Evolutionary conservation across 1,140 invertebrate genomes (phyloP).

Genomic region (Drosophila nannoptera): DNA sequence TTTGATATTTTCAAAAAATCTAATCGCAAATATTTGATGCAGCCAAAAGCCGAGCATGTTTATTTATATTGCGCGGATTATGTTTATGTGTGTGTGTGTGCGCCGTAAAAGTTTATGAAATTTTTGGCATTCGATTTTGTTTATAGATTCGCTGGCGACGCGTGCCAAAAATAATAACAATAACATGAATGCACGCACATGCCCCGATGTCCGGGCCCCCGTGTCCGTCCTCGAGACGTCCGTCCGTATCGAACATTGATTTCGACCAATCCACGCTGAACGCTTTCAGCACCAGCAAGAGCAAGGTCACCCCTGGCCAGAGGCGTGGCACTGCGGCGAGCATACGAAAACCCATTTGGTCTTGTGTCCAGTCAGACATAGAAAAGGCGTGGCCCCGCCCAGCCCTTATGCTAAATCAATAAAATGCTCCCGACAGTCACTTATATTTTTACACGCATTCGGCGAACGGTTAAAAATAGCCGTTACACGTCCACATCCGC

Average conservation of each 20-base stretch:
- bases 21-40: not conserved
- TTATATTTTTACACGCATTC: slow-evolving; percentile 63
- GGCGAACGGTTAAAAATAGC: slow-evolving; percentile 57
- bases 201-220: not conserved
- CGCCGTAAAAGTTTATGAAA: slow-evolving; percentile 68
- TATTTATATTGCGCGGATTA: slow-evolving; percentile 58
- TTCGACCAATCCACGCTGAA: slow-evolving; percentile 44
- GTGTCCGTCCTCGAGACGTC: slow-evolving; percentile 6
- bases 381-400: slow-evolving; percentile 31
- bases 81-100: slow-evolving; percentile 51
- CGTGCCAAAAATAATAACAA: slow-evolving; percentile 76
- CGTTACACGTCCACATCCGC: not conserved
- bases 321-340: not conserved
- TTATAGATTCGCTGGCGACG: slow-evolving; percentile 64
- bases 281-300: slow-evolving; percentile 8
- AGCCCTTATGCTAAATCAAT: slow-evolving; percentile 56
- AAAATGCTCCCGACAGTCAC: slow-evolving; percentile 55
- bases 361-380: slow-evolving; percentile 19
- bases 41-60: slow-evolving; percentile 30
- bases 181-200: slow-evolving; percentile 42
- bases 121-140: slow-evolving; percentile 51
- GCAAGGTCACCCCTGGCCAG: slow-evolving; percentile 22
- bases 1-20: slow-evolving; percentile 9
- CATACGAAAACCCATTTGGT: slow-evolving; percentile 8
- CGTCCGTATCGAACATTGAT: slow-evolving; percentile 67